These are phyloP conservation scores for Gonatopus flavifemur DNA, from an alignment of 1,140 invertebrate genomes.

Conservation along the genomic window DNA sequence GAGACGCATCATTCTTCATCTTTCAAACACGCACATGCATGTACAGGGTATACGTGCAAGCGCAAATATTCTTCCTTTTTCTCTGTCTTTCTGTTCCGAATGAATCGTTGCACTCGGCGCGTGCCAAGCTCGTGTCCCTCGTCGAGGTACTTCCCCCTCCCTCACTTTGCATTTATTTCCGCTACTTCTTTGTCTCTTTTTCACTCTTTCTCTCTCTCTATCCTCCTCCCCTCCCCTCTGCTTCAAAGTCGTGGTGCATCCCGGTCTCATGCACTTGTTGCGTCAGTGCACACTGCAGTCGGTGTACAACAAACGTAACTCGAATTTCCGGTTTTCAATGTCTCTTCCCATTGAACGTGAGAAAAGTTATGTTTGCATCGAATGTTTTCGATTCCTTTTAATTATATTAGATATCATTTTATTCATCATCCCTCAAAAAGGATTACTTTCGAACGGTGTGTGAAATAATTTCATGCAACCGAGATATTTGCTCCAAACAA, in stretches of 20 bases:
- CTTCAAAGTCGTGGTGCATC: constrained; percentile 17
- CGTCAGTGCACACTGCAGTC: constrained; percentile 22
- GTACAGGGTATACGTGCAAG: too few species aligned
- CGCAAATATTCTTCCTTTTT: constrained; percentile 3
- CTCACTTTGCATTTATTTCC: constrained; percentile 33
- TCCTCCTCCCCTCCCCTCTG: background rate
- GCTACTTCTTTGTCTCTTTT: constrained; percentile 21
- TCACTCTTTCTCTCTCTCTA: constrained; percentile 17
- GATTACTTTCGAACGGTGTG: too few species aligned
- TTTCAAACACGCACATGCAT: too few species aligned
- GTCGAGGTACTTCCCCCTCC: constrained; percentile 29
- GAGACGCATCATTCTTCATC: background rate
- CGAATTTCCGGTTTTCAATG: constrained; percentile 13
- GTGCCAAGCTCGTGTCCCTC: constrained; percentile 49
- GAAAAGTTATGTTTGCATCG: too few species aligned
- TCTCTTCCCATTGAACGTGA: too few species aligned
- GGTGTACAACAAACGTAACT: constrained; percentile 19
- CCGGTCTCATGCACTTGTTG: constrained; percentile 36
- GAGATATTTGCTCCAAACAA: too few species aligned
- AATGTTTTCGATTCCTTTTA: too few species aligned
- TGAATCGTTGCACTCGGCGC: constrained; percentile 50
- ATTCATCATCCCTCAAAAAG: too few species aligned
- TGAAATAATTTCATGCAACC: too few species aligned
- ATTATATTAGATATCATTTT: too few species aligned
- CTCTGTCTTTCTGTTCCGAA: constrained; percentile 9